Evolutionary conservation across 2,888 invertebrate genomes (phyloP), one percentile per base, ranked within the genome.

Genomic region (Pecten maximus): DNA sequence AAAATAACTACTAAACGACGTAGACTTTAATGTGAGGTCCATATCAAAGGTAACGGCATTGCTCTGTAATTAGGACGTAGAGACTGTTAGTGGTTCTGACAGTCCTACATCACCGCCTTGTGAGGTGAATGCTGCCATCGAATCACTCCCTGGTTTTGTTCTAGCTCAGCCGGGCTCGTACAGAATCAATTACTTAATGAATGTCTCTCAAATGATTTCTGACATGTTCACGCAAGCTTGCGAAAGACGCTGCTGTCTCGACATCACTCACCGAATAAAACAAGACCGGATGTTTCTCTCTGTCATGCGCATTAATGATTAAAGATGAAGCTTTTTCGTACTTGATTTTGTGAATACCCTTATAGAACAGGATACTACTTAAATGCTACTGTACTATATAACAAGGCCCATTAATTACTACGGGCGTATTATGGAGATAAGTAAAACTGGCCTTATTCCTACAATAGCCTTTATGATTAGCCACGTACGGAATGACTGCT

Each of bases 181-280:
- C 35, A 74, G 74, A 28, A 74, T 74, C 74, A 74, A 74, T 74
- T 74, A 74, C 74, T 35, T 74, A 74, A 74, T 60, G 60, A 74
- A 74, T 74, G 35, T 74, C 74, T 74, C 74, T 74, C 74, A 35
- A 74, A 74, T 74, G 74, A 0, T 74, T 74, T 74, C 10, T 74
- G 74, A 74, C 74, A 28, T 74, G 74, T 74, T 74, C 74, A 74
- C 74, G 74, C 74, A 74, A 74, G 74, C 74, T 74, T 28, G 15
- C 35, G 35, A 74, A 10, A 74, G 74, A 12, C 74, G 28, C 35
- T 28, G 35, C 35, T 74, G 35, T 6, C 74, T 35, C 74, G 19
- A 19, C 3, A 54, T 23, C 19, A 74, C 10, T 28, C 74, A 35
- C 35, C 23, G 1, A 44, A 35, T 74, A 28, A 74, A 74, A 74